Percentiles rank a stretch among this genome's conserved stretches.
Evolutionary conservation across 2,797 vertebrate species (phyloP).

Genomic region (Oreochromis grahami): DNA sequence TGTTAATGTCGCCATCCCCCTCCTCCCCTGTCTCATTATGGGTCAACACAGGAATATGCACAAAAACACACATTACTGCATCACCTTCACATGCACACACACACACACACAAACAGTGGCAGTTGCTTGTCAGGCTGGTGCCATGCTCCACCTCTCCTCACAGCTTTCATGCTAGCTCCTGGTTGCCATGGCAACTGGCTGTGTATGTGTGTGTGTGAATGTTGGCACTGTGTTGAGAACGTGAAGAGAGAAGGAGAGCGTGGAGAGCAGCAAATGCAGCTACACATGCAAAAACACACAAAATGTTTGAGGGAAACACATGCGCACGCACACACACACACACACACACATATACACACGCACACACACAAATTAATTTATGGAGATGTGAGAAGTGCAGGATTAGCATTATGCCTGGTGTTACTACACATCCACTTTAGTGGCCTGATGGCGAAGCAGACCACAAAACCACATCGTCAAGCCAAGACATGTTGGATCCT

Average conservation of each 20-base stretch:
- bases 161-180: slow-evolving; percentile 74
- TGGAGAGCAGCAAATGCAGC: slow-evolving; percentile 43
- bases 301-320: background rate
- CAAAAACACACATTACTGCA: slow-evolving; percentile 47
- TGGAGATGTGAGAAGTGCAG: slow-evolving; percentile 62
- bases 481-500: background rate
- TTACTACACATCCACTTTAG: slow-evolving; percentile 50
- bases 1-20: slow-evolving; percentile 33
- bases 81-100: slow-evolving; percentile 2
- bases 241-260: slow-evolving; percentile 50
- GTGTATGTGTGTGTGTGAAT: slow-evolving; percentile 34
- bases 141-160: slow-evolving; percentile 71
- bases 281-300: slow-evolving; percentile 8
- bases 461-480: slow-evolving; percentile 17
- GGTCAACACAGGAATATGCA: slow-evolving; percentile 45
- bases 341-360: slow-evolving; percentile 1
- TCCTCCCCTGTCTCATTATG: slow-evolving; percentile 39
- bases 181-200: slow-evolving; percentile 79
- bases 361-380: slow-evolving; percentile 53
- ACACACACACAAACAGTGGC: slow-evolving; percentile 33
- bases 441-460: slow-evolving; percentile 33
- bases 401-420: slow-evolving; percentile 51
- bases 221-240: slow-evolving; percentile 63
- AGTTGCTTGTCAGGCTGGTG: slow-evolving; percentile 70
- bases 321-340: background rate